Evolutionary conservation across 2,888 invertebrate genomes (phyloP).

Genomic region (Lithophane leautieri): DNA sequence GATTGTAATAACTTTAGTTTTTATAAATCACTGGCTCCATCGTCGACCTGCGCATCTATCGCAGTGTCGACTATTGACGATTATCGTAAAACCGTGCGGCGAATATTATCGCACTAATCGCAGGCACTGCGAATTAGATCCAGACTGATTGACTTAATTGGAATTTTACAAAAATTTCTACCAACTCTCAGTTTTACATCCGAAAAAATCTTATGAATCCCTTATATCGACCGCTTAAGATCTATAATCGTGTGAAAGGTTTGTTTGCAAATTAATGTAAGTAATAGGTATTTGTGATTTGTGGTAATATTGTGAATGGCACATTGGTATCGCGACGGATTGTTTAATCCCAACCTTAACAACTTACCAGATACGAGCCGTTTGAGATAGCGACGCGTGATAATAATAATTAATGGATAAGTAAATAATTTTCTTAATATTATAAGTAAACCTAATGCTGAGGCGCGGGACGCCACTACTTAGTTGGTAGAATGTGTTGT

Average conservation of each 20-base stretch:
- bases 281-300: conserved; percentile 11
- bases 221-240: neutral
- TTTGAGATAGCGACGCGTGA: conserved; percentile 23
- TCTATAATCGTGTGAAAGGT: conserved; percentile 10
- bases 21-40: neutral
- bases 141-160: conserved; percentile 14
- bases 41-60: neutral
- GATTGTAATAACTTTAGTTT: neutral
- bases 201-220: neutral
- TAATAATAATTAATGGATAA: conserved; percentile 5
- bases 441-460: neutral
- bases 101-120: conserved; percentile 17
- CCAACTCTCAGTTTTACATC: neutral
- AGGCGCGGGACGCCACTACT: neutral
- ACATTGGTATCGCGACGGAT: conserved; percentile 31
- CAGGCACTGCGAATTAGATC: conserved; percentile 3
- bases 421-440: neutral
- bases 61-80: neutral
- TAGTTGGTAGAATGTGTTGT: neutral
- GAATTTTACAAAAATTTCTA: conserved; percentile 14
- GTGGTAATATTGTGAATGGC: conserved; percentile 32
- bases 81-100: conserved; percentile 20
- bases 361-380: conserved; percentile 19
- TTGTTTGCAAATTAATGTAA: neutral
- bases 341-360: conserved; percentile 37